Conservation (phyloP, 2,888 invertebrate genomes). For the Melanotus villosus region DNA sequence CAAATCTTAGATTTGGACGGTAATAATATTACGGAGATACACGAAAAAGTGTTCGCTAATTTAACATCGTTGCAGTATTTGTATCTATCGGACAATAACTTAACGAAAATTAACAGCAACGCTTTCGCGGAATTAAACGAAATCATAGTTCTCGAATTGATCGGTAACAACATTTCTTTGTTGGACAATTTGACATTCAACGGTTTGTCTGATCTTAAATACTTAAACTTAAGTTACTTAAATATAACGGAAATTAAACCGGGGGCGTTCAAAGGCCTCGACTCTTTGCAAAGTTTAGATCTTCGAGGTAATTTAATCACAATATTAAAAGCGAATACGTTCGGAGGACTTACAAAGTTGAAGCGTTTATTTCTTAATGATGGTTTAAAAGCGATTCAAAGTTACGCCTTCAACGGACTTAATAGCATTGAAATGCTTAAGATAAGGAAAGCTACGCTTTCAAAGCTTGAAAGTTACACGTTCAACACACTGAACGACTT, state of each 20-base stretch:
- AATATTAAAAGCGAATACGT: background rate
- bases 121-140: no score
- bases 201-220: background rate
- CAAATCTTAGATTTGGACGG: background rate
- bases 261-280: constrained; percentile 2
- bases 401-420: background rate
- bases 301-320: background rate
- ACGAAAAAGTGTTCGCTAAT: background rate
- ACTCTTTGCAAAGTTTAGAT: background rate
- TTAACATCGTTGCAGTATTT: background rate
- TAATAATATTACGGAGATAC: background rate
- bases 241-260: background rate
- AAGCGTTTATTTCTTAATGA: background rate
- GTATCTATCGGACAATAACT: constrained; percentile 19
- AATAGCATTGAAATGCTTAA: background rate
- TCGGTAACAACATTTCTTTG: background rate
- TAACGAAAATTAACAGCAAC: background rate
- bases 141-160: background rate
- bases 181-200: background rate
- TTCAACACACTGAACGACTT: background rate
- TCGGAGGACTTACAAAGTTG: background rate
- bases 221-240: background rate
- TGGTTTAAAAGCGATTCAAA: background rate
- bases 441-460: background rate
- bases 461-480: background rate